Evolutionary conservation across 1,140 invertebrate species (phyloP).

Genomic region (Diachasmimorpha longicaudata): DNA sequence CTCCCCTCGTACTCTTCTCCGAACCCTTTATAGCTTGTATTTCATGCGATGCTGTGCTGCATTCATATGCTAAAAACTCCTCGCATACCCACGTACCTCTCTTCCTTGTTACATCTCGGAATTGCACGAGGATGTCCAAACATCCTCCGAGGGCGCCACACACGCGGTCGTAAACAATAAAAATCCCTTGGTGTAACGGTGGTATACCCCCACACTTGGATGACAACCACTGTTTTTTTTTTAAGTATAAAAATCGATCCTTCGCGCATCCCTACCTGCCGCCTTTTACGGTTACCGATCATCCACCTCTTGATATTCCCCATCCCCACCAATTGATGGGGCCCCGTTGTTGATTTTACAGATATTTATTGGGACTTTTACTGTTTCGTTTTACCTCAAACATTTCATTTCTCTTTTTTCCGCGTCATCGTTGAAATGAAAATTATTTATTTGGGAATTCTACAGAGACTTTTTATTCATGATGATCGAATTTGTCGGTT

Average conservation of each 20-base stretch:
- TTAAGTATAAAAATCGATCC: background rate
- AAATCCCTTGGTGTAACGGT: background rate
- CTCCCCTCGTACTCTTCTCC: background rate
- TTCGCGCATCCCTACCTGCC: background rate
- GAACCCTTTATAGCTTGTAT: background rate
- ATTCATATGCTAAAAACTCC: background rate
- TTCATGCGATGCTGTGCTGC: background rate
- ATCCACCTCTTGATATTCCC: background rate
- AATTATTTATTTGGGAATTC: background rate
- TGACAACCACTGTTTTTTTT: background rate
- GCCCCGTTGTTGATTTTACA: background rate
- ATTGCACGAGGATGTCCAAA: background rate
- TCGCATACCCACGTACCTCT: background rate
- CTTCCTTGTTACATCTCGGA: background rate
- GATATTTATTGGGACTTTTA: slow-evolving; percentile 8
- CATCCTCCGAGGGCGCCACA: background rate
- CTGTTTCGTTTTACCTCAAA: background rate
- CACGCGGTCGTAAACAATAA: background rate
- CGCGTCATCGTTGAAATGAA: background rate
- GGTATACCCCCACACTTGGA: too few species aligned
- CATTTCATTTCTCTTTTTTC: background rate
- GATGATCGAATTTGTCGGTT: too few species aligned
- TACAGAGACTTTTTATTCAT: background rate
- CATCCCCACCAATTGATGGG: background rate
- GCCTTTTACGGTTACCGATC: background rate